Conservation (phyloP, 2,888 invertebrate species). For the Bugulina stolonifera region DNA sequence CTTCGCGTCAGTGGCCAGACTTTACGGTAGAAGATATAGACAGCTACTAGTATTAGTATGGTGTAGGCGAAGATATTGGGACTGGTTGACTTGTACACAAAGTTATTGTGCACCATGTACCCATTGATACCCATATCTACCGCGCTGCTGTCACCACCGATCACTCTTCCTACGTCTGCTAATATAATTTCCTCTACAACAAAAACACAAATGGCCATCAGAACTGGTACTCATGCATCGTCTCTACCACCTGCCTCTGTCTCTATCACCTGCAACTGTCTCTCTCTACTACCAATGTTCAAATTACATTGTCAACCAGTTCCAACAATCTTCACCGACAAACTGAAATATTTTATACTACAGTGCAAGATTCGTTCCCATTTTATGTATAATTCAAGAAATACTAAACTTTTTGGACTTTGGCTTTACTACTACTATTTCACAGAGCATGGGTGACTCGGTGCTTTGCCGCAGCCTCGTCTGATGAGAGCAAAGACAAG, state of each 20-base stretch:
- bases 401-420: no score
- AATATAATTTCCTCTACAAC: constrained; percentile 10
- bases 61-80: constrained; percentile 19
- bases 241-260: neutral
- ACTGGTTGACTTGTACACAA: constrained; percentile 25
- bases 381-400: no score
- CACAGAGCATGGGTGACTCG: constrained; percentile 74
- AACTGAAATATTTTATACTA: no score
- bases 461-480: constrained; percentile 84
- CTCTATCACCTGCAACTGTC: neutral
- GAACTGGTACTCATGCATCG: neutral
- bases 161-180: no score
- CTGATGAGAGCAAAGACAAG: constrained; percentile 82
- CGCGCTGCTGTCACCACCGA: neutral
- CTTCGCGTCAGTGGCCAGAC: neutral
- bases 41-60: neutral
- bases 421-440: constrained; percentile 28
- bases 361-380: no score
- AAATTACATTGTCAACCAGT: neutral
- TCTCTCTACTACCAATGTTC: neutral
- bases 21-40: constrained; percentile 13
- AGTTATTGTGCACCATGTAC: constrained; percentile 21
- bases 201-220: neutral
- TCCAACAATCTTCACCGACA: neutral
- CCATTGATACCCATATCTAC: constrained; percentile 6